A percentile compares a stretch with the other conserved stretches of the same genome.
Evolutionary conservation across 2,888 invertebrate species (phyloP).

Genomic region (Meiosimyza decipiens): DNA sequence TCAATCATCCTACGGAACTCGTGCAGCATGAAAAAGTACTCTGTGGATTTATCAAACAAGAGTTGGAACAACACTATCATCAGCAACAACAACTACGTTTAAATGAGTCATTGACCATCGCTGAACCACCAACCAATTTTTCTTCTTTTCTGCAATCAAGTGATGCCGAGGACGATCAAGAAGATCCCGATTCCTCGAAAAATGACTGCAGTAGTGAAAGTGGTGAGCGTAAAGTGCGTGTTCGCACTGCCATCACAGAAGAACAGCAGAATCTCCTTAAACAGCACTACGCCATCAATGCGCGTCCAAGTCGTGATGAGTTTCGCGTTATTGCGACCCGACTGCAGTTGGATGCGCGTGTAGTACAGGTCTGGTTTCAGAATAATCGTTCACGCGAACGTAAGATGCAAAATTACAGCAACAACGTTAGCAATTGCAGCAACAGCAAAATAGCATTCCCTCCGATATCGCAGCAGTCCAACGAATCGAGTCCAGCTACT

Average conservation of each 20-base stretch:
- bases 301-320: constrained; percentile 94
- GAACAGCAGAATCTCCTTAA: constrained; percentile 91
- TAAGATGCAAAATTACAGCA: constrained; percentile 69
- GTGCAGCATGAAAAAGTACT: constrained; percentile 79
- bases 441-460: constrained; percentile 8
- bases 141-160: constrained; percentile 60
- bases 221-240: constrained; percentile 84
- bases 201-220: constrained; percentile 70
- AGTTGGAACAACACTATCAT: constrained; percentile 79
- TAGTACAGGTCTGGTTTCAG: constrained; percentile 96
- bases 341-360: constrained; percentile 79
- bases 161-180: constrained; percentile 67
- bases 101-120: constrained; percentile 30
- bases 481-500: constrained; percentile 6
- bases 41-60: constrained; percentile 67
- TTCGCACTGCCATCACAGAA: constrained; percentile 93
- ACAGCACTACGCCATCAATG: constrained; percentile 89
- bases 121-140: constrained; percentile 31
- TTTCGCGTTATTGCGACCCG: constrained; percentile 87
- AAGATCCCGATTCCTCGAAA: constrained; percentile 61
- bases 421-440: constrained; percentile 41
- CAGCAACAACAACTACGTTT: constrained; percentile 69
- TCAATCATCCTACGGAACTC: constrained; percentile 72
- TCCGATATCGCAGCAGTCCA: constrained; percentile 40
- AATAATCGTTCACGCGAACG: constrained; percentile 92